Evolutionary conservation across 2,113 vertebrate genomes (phyloP).

Genomic region (Rostratula benghalensis): DNA sequence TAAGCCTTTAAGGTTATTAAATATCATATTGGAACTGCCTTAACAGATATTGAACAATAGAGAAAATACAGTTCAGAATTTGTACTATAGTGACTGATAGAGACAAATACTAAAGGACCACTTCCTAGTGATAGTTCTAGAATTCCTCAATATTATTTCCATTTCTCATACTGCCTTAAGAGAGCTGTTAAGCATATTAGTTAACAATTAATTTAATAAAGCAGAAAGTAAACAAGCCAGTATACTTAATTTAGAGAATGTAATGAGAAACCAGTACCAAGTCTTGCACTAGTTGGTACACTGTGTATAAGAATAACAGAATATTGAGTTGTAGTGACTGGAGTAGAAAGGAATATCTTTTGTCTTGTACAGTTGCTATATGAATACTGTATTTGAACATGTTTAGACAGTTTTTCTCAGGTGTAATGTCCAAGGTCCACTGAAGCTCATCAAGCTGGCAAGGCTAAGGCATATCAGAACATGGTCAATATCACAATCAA

Average conservation of each 20-base stretch:
- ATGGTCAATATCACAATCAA: background rate
- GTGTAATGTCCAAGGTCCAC: background rate
- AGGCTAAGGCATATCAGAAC: background rate
- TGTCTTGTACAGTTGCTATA: background rate
- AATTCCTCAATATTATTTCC: background rate
- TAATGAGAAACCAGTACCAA: background rate
- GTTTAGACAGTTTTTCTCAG: background rate
- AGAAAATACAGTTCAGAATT: background rate
- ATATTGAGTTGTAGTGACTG: background rate
- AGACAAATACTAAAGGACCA: background rate
- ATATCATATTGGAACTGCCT: background rate
- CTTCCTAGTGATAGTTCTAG: background rate
- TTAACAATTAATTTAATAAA: background rate
- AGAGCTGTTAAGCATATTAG: background rate
- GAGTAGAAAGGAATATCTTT: background rate
- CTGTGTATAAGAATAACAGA: background rate
- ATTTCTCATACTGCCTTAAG: background rate
- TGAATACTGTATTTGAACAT: background rate
- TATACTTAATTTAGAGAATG: background rate
- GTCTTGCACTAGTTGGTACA: background rate
- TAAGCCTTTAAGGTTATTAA: background rate
- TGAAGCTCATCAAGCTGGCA: background rate
- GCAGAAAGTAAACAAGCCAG: background rate
- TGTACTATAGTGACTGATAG: background rate
- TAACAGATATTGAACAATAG: background rate